Evolutionary conservation across 2,113 vertebrate genomes (phyloP), one percentile per base, ranked within the genome.

Genomic region (Atlantisia rogersi): DNA sequence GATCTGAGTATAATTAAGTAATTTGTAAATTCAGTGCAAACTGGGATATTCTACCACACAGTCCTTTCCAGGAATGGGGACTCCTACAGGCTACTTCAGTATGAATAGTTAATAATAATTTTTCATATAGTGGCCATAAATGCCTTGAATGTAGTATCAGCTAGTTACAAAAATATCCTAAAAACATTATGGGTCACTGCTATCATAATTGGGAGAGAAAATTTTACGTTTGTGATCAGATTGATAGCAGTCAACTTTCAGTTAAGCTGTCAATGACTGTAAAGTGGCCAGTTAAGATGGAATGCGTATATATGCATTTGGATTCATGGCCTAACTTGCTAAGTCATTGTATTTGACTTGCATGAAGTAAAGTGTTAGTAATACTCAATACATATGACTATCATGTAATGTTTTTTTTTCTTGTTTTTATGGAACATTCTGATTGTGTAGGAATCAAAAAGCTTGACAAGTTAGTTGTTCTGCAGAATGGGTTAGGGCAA

Each of bases 281-380:
- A 80, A 65, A 40, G 42, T 53, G 80, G 17, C 46, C 48, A 42
- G 53, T 73, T 74, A 29, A 18, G 50, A 28, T 80, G 59, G 26
- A 60, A 35, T 56, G 31, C 55, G 19, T 82, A 39, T 82, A 39
- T 63, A 71, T 83, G 52, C n/a, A 31, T 91, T 53, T 96, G 39
- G 52, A 88, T 90, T 88, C 65, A 44, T 40, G n/a, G 48, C 44
- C 60, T 59, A 55, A 58, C 59, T 80, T 29, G 1, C 87, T 35
- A 93, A 88, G 26, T 94, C 79, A 55, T n/a, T 85, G 31, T 86
- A 59, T 75, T 82, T 86, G 48, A 92, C 77, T 91, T 88, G n/a
- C 75, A 53, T 39, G 60, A 46, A 82, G 82, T 42, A 86, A 91
- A 85, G 52, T 74, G 59, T 90, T 77, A 91, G 65, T 82, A 91